phyloP scores from a whole-genome alignment of 2,888 invertebrate genomes.

The Oscheius sp. region DNA sequence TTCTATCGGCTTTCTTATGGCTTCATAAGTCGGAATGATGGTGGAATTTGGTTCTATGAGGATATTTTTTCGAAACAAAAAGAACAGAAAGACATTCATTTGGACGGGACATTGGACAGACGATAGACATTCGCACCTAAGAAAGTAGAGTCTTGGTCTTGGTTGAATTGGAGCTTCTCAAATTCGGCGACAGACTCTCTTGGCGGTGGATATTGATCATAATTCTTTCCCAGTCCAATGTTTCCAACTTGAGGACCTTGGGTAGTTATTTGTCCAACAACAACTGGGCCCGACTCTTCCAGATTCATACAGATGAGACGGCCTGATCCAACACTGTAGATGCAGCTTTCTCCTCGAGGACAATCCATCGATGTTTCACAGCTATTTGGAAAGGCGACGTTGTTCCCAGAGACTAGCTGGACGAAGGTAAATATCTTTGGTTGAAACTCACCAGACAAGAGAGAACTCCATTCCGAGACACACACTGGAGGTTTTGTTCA shows the following conservation, averaged over 20 bases:
- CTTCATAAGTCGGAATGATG: constrained; percentile 26
- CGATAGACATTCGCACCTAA: constrained; percentile 2
- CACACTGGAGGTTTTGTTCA: constrained; percentile 32
- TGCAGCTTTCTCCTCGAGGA: constrained; percentile 1
- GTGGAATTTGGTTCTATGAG: constrained; percentile 10
- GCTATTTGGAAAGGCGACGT: not conserved
- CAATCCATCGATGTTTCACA: constrained; percentile 14
- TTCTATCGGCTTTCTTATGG: not conserved
- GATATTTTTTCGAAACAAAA: not conserved
- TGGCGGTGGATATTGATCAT: not conserved
- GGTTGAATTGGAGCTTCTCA: constrained; percentile 7
- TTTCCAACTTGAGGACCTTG: not conserved
- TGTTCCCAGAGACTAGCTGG: constrained; percentile 1
- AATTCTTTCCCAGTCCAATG: not conserved
- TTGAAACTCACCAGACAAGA: constrained; percentile 28
- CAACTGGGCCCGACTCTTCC: not conserved
- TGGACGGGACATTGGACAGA: too few species aligned
- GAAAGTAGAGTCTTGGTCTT: not conserved
- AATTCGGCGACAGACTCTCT: constrained; percentile 4
- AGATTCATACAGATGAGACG: constrained; percentile 7
- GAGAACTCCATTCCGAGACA: constrained; percentile 40
- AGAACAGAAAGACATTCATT: not conserved
- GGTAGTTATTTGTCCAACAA: not conserved
- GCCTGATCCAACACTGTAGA: constrained; percentile 11
- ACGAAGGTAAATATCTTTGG: not conserved